These are phyloP conservation scores for Drosophila melanogaster DNA, from an alignment of 1,140 invertebrate genomes.

Conservation along the genomic window DNA sequence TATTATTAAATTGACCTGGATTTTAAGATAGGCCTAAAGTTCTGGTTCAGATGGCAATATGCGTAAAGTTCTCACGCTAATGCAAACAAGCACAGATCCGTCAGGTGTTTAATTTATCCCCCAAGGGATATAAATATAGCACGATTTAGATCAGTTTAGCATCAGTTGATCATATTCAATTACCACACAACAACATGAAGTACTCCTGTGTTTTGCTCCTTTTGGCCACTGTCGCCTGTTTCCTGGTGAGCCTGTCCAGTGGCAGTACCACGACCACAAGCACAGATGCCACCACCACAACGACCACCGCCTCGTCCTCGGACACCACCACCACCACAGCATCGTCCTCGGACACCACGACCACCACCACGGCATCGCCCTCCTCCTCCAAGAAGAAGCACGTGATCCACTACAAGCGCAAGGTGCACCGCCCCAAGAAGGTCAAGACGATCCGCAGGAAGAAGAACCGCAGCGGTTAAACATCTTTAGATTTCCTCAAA, in stretches of 20 bases:
- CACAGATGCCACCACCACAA: conserved; percentile 5
- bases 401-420: background rate
- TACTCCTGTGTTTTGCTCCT: conserved; percentile 3
- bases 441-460: background rate
- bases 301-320: background rate
- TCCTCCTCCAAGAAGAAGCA: conserved; percentile 12
- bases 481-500: too few relatives aligned
- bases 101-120: background rate
- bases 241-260: conserved; percentile 13
- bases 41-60: background rate
- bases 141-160: background rate
- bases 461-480: conserved; percentile 6
- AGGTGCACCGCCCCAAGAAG: conserved; percentile 7
- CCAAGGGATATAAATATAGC: conserved; percentile 21
- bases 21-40: background rate
- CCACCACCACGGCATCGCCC: background rate
- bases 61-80: conserved; percentile 14
- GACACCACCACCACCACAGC: conserved; percentile 8
- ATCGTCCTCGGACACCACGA: conserved; percentile 6
- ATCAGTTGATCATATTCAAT: conserved; percentile 21
- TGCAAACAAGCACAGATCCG: background rate
- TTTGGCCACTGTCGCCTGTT: conserved; percentile 9
- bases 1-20: background rate
- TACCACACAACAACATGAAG: conserved; percentile 14
- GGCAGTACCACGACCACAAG: conserved; percentile 4